A percentile compares a stretch with the other conserved stretches of the same genome.
Evolutionary conservation across 2,113 vertebrate genomes (phyloP).

Genomic region (Spea multiplicata): DNA sequence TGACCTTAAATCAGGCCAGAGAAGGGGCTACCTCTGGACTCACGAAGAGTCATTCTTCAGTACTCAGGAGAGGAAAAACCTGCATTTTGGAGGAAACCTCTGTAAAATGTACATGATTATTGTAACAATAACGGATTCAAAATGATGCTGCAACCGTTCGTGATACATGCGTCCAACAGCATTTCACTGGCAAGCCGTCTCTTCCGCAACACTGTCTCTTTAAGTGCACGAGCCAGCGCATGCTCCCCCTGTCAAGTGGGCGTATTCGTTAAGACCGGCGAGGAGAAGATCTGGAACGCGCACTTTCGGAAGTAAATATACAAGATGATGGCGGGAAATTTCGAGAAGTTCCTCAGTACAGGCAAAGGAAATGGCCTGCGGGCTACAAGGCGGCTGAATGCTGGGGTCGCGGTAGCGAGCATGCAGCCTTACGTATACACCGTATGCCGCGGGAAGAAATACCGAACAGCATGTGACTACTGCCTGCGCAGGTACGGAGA

Average conservation of each 20-base stretch:
- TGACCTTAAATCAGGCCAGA: too few species aligned
- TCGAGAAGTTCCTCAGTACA: slow-evolving; percentile 74
- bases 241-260: neutral
- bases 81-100: too few species aligned
- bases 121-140: too few species aligned
- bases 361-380: slow-evolving; percentile 78
- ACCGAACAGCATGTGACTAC: slow-evolving; percentile 71
- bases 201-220: too few species aligned
- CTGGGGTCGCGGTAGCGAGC: slow-evolving; percentile 66
- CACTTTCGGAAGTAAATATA: neutral
- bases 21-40: too few species aligned
- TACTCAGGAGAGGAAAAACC: too few species aligned
- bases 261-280: neutral
- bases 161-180: too few species aligned
- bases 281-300: neutral
- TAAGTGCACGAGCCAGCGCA: neutral
- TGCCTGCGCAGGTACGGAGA: slow-evolving; percentile 80
- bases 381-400: slow-evolving; percentile 49
- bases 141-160: too few species aligned
- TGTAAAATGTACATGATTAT: too few species aligned
- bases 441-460: slow-evolving; percentile 59
- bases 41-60: too few species aligned
- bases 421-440: slow-evolving; percentile 74
- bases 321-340: slow-evolving; percentile 58
- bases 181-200: too few species aligned